Percentiles rank a stretch among this genome's conserved stretches.
These are phyloP conservation scores for Ptychadena robeensis DNA, from an alignment of 2,797 vertebrate species.

Conservation along the genomic window DNA sequence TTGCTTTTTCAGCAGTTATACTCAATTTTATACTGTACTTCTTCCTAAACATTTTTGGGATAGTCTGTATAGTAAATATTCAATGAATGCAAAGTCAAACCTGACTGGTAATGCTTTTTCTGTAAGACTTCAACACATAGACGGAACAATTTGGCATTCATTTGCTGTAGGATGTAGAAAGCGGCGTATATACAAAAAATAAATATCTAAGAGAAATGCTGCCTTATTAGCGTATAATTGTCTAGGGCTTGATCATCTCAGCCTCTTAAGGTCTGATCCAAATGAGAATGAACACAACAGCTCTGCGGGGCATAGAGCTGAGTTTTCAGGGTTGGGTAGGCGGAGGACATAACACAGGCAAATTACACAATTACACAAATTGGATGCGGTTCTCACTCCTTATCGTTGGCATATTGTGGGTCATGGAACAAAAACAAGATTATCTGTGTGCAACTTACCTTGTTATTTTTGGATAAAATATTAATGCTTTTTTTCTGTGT, in stretches of 20 bases:
- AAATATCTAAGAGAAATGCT: not conserved
- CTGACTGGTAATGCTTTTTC: not conserved
- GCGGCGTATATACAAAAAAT: not conserved
- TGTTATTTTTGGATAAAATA: conserved; percentile 13
- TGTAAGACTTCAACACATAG: too few species aligned
- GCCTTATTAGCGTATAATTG: conserved; percentile 13
- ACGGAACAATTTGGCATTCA: too few species aligned
- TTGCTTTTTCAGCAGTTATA: too few species aligned
- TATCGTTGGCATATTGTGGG: conserved; percentile 16
- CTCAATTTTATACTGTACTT: too few species aligned
- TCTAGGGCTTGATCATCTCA: conserved; percentile 20
- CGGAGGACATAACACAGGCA: conserved; percentile 33
- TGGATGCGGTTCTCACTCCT: conserved; percentile 36
- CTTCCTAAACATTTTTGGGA: not conserved
- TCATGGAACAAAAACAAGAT: conserved; percentile 30
- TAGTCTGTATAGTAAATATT: not conserved
- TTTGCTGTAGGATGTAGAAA: not conserved
- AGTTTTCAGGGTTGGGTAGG: conserved; percentile 41
- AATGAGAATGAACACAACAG: conserved; percentile 31
- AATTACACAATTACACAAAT: conserved; percentile 56
- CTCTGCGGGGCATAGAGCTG: conserved; percentile 29
- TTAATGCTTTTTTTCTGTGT: not conserved
- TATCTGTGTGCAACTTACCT: conserved; percentile 12
- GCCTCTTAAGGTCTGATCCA: conserved; percentile 17
- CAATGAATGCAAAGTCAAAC: not conserved